Conservation (phyloP, 37 sponge, comb jelly and placozoan species). For the Spongilla lacustris region DNA sequence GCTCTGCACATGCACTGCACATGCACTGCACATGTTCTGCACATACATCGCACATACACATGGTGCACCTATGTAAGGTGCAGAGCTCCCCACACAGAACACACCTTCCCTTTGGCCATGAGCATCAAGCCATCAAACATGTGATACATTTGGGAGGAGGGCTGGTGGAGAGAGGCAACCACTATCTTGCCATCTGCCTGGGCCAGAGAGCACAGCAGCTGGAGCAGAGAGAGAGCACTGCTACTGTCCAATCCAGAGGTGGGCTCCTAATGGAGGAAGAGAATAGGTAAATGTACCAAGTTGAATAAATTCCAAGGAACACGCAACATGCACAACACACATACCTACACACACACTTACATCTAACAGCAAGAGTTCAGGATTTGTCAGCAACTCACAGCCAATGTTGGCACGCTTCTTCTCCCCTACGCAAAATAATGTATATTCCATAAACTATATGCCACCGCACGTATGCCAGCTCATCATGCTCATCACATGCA, state of each 20-base stretch:
- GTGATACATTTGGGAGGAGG: conserved; percentile 81
- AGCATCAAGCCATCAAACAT: conserved; percentile 80
- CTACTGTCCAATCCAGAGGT: conserved; percentile 91
- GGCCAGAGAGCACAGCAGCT: conserved; percentile 56
- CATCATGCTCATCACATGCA: too few species aligned
- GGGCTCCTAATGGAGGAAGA: conserved; percentile 62
- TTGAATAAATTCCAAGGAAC: too few species aligned
- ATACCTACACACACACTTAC: conserved; percentile 22
- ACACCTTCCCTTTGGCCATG: conserved; percentile 72
- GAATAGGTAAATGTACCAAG: neutral
- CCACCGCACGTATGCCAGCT: too few species aligned
- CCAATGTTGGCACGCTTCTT: conserved; percentile 89
- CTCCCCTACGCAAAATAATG: conserved; percentile 42
- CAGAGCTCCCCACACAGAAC: neutral
- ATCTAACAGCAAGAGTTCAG: conserved; percentile 75
- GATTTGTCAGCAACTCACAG: conserved; percentile 84
- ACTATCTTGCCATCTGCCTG: conserved; percentile 47
- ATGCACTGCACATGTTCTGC: too few species aligned
- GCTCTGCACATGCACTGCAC: neutral
- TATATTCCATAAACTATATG: too few species aligned
- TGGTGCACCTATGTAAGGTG: neutral
- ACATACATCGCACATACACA: too few species aligned
- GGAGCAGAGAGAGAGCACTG: conserved; percentile 66
- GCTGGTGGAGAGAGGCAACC: conserved; percentile 85
- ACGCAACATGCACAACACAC: neutral